Evolutionary conservation across 2,888 invertebrate genomes (phyloP), one percentile per base, ranked within the genome.

Genomic region (Melinaea marsaeus): DNA sequence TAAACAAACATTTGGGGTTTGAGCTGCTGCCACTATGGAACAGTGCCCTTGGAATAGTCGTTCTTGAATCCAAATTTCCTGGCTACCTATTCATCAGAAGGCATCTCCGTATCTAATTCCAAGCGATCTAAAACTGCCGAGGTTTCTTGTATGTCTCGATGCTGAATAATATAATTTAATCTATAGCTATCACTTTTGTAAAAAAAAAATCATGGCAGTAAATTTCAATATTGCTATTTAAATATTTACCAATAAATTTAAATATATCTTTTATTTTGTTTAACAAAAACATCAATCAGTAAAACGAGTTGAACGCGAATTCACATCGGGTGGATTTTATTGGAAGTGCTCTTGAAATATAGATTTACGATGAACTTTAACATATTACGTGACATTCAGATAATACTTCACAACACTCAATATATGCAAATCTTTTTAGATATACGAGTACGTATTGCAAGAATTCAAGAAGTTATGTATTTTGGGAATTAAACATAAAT

Each of bases 71-170:
- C 99, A 81, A 99, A 99, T 91, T 98, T 98, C 75, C 98, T 94
- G 71, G 99, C 99, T 80, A 99, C 94, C 84, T 99, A 99, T 88
- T 99, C 99, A 75, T 99, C 99, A 75, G 97, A 98, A 55, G 98
- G 98, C 86, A 98, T 98, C 87, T 98, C 99, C 68, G 98, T 98
- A 88, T 99, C 99, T 79, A 99, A 93, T 91, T 99, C 99, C 79
- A 99, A 92, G 69, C 98, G 94, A 92, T 99, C 99, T 80, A 99
- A 92, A 66, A 99, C 99, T 64, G 98, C 98, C 81, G 99, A 92
- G 60, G 99, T 99, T 91, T 99, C 99, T 91, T 99, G 99, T 67
- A 99, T 99, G 92, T 99, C 99, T 78, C 98, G 94, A 93, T 98
- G 97, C 96, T 97, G 88, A 61, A 74, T 68, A 5, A 59, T 63